phyloP scores from a whole-genome alignment of 2,888 invertebrate genomes.

The Chrysina gloriosa region DNA sequence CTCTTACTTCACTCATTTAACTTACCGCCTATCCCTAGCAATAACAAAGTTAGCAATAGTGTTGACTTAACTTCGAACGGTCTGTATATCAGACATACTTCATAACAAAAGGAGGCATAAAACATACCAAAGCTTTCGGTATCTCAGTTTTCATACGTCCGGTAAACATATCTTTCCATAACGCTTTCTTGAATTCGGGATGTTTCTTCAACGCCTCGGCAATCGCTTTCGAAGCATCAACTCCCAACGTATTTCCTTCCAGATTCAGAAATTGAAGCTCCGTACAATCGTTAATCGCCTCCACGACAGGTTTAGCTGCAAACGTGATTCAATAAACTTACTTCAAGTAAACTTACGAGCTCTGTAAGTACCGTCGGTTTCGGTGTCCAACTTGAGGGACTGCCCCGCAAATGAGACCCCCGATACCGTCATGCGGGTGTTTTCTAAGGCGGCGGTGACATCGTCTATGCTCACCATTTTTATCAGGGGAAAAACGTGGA shows the following conservation, averaged over 20 bases:
- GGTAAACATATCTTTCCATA: slow-evolving; percentile 98
- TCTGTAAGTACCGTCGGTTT: slow-evolving; percentile 77
- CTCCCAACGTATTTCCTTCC: slow-evolving; percentile 94
- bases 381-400: slow-evolving; percentile 81
- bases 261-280: slow-evolving; percentile 81
- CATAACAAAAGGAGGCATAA: too few relatives aligned
- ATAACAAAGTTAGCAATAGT: too few relatives aligned
- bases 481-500: not conserved
- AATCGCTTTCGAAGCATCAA: slow-evolving; percentile 87
- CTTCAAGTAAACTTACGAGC: not conserved
- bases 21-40: too few relatives aligned
- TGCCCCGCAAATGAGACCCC: slow-evolving; percentile 87
- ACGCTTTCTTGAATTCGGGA: slow-evolving; percentile 82
- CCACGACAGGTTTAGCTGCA: slow-evolving; percentile 78
- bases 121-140: slow-evolving; percentile 84
- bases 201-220: slow-evolving; percentile 82
- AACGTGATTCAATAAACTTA: slow-evolving; percentile 14
- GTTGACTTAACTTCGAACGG: too few relatives aligned
- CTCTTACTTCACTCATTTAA: too few relatives aligned
- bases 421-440: slow-evolving; percentile 63
- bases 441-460: slow-evolving; percentile 67
- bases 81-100: too few relatives aligned
- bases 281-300: slow-evolving; percentile 78
- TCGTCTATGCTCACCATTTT: slow-evolving; percentile 67
- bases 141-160: slow-evolving; percentile 95